Evolutionary conservation across 2,113 vertebrate genomes (phyloP).

Genomic region (Bombycilla garrulus): DNA sequence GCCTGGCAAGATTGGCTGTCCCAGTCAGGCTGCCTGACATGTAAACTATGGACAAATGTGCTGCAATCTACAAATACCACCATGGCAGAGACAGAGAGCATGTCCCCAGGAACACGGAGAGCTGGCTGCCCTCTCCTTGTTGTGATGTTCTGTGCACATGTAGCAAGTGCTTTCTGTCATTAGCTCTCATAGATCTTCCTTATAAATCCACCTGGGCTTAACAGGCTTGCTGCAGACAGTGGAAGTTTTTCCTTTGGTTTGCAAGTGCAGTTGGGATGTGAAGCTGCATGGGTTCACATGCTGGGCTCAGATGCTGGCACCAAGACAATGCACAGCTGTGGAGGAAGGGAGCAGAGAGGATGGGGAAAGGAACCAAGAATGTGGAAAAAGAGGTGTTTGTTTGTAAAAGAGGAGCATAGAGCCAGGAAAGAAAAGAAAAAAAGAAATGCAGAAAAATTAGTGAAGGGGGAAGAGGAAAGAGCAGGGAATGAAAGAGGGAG

Average conservation of each 20-base stretch:
- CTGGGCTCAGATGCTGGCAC: neutral
- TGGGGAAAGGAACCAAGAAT: neutral
- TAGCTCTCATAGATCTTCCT: neutral
- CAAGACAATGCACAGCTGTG: neutral
- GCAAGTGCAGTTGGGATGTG: neutral
- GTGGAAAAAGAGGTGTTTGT: neutral
- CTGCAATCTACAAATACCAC: neutral
- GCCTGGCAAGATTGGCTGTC: neutral
- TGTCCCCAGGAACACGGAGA: neutral
- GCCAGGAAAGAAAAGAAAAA: neutral
- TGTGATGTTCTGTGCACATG: neutral
- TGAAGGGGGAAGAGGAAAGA: neutral
- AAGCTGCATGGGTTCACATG: neutral
- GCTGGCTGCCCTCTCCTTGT: neutral
- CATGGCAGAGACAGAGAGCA: neutral
- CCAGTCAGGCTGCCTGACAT: neutral
- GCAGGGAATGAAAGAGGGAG: neutral
- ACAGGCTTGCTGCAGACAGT: neutral
- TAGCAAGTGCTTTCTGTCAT: neutral
- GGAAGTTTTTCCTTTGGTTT: neutral
- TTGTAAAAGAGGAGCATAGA: neutral
- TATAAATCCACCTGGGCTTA: neutral
- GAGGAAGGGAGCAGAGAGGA: neutral
- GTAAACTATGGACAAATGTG: conserved; percentile 16
- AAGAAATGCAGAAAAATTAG: neutral